A percentile compares a stretch with the other conserved stretches of the same genome.
phyloP scores from a whole-genome alignment of 2,888 invertebrate genomes.

The Drosophila multiciliata region DNA sequence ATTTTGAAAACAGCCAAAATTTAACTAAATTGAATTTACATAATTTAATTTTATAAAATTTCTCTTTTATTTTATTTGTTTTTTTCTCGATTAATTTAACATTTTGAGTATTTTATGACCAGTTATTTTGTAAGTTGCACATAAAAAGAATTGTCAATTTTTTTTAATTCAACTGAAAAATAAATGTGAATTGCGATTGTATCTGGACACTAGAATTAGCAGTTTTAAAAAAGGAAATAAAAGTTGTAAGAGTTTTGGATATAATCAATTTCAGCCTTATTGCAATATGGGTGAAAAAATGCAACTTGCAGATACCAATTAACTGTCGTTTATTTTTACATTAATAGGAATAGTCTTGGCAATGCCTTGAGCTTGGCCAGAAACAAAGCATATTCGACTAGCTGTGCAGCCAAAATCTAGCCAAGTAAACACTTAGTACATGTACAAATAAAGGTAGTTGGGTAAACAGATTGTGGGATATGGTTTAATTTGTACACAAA shows the following conservation, averaged over 20 bases:
- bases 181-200: background rate
- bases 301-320: constrained; percentile 23
- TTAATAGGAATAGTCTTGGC: constrained; percentile 28
- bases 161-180: background rate
- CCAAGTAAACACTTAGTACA: constrained; percentile 9
- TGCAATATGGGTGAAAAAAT: background rate
- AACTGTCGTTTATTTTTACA: constrained; percentile 25
- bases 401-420: constrained; percentile 15
- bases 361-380: constrained; percentile 3
- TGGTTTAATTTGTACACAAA: constrained; percentile 44
- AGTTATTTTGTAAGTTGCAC: background rate
- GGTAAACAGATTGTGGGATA: constrained; percentile 28
- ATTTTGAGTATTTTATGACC: background rate
- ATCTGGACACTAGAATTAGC: background rate
- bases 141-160: background rate
- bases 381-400: background rate
- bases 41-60: background rate
- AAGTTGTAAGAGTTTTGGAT: background rate
- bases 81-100: background rate
- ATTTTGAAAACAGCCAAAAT: background rate
- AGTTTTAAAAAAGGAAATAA: background rate
- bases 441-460: constrained; percentile 22
- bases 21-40: background rate
- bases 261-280: background rate
- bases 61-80: background rate